A percentile compares a stretch with the other conserved stretches of the same genome.
Conservation (phyloP, 1,140 invertebrate species). For the Pseudomyrmex dendroicus region DNA sequence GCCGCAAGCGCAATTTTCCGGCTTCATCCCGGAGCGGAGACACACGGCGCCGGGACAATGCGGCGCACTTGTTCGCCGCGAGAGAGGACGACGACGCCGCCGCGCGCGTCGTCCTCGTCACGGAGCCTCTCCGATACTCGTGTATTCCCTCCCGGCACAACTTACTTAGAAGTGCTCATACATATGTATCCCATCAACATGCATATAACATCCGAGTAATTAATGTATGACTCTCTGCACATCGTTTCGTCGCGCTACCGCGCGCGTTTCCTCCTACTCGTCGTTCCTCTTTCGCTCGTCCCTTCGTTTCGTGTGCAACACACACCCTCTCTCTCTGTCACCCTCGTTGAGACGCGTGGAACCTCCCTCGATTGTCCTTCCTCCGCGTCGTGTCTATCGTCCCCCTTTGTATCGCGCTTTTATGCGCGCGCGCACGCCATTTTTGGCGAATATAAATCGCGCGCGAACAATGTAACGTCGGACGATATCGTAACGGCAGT, state of each 20-base stretch:
- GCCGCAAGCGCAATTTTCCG: conserved; percentile 48
- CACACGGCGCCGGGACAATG: conserved; percentile 46
- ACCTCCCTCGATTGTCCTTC: conserved; percentile 3
- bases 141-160: conserved; percentile 54
- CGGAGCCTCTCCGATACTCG: conserved; percentile 52
- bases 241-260: conserved; percentile 22
- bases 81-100: not conserved
- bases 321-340: conserved; percentile 20
- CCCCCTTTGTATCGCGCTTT: conserved; percentile 34
- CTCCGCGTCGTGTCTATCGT: not conserved
- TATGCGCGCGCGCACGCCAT: conserved; percentile 9
- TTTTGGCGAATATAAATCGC: conserved; percentile 39
- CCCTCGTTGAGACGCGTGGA: not conserved
- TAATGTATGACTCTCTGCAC: conserved; percentile 67
- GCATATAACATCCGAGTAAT: conserved; percentile 75
- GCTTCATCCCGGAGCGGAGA: conserved; percentile 4
- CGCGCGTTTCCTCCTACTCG: conserved; percentile 1
- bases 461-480: conserved; percentile 39
- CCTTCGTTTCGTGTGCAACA: not conserved
- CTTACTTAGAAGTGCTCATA: conserved; percentile 71
- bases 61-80: conserved; percentile 36
- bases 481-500: conserved; percentile 27
- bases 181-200: conserved; percentile 74
- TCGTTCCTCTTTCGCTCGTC: not conserved
- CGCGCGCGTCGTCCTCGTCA: not conserved